A percentile compares a stretch with the other conserved stretches of the same genome.
phyloP scores from a whole-genome alignment of 2,888 invertebrate species.

The Melieria crassipennis region DNA sequence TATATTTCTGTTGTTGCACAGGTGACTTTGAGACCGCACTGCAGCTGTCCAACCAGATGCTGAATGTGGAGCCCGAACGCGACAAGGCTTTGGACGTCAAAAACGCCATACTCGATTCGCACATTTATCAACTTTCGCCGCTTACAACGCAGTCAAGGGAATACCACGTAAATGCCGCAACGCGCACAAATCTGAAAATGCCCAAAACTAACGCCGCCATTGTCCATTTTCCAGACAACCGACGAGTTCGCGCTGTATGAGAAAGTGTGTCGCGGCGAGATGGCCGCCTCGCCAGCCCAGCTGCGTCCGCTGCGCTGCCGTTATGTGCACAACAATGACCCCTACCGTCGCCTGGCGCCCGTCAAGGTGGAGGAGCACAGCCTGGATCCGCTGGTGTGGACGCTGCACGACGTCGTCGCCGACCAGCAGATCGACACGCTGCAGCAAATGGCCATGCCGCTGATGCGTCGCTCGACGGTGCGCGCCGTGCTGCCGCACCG shows the following conservation, averaged over 20 bases:
- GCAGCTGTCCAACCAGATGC: slow-evolving; percentile 75
- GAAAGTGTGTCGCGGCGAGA: slow-evolving; percentile 56
- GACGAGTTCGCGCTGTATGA: slow-evolving; percentile 66
- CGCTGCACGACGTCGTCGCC: slow-evolving; percentile 70
- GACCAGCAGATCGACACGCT: slow-evolving; percentile 69
- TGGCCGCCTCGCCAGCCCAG: slow-evolving; percentile 46
- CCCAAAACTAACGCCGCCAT: background rate
- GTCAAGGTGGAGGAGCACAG: slow-evolving; percentile 69
- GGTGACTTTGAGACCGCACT: slow-evolving; percentile 84
- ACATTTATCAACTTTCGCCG: slow-evolving; percentile 6
- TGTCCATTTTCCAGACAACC: slow-evolving; percentile 43
- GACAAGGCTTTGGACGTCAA: slow-evolving; percentile 11
- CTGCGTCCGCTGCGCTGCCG: slow-evolving; percentile 55
- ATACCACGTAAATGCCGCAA: slow-evolving; percentile 31
- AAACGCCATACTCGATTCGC: slow-evolving; percentile 19
- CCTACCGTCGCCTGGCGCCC: slow-evolving; percentile 54
- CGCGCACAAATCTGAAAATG: too few relatives aligned
- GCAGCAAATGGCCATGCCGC: slow-evolving; percentile 67
- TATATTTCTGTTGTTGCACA: slow-evolving; percentile 51
- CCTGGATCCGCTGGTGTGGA: slow-evolving; percentile 68
- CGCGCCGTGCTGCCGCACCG: slow-evolving; percentile 83
- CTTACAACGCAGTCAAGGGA: slow-evolving; percentile 31
- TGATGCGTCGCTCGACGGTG: slow-evolving; percentile 68
- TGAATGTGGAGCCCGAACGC: slow-evolving; percentile 21
- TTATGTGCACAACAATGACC: slow-evolving; percentile 44